Conservation (phyloP, 2,797 vertebrate genomes). For the Sciurus vulgaris region DNA sequence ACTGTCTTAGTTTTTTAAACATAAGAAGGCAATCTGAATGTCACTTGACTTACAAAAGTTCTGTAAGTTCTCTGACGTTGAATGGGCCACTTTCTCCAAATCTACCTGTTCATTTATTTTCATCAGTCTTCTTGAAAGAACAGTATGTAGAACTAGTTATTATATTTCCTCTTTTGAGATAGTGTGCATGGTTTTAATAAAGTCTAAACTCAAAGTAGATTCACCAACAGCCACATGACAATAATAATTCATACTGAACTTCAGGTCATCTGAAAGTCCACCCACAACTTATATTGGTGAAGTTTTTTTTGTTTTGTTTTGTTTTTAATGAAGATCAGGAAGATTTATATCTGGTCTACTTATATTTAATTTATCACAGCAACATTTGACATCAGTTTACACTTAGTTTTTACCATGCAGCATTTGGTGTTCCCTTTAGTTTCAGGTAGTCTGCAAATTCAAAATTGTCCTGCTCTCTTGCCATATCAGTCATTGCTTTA, state of each 20-base stretch:
- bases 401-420: neutral
- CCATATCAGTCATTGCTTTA: neutral
- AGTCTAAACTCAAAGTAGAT: neutral
- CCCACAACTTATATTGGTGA: neutral
- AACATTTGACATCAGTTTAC: constrained; percentile 25
- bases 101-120: neutral
- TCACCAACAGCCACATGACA: neutral
- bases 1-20: neutral
- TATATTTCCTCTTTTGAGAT: neutral
- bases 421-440: neutral
- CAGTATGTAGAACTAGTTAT: neutral
- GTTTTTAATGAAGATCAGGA: neutral
- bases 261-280: neutral
- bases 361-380: constrained; percentile 2
- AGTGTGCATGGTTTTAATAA: neutral
- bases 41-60: neutral
- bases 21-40: neutral
- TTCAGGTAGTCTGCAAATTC: constrained; percentile 38
- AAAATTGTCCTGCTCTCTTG: neutral
- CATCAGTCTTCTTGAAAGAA: constrained; percentile 11
- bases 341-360: neutral
- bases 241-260: neutral
- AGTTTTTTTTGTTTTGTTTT: too few species aligned
- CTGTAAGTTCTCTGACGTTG: neutral
- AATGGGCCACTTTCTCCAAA: neutral